These are phyloP conservation scores for Dioctria rufipes DNA, from an alignment of 2,888 invertebrate genomes.

Conservation along the genomic window DNA sequence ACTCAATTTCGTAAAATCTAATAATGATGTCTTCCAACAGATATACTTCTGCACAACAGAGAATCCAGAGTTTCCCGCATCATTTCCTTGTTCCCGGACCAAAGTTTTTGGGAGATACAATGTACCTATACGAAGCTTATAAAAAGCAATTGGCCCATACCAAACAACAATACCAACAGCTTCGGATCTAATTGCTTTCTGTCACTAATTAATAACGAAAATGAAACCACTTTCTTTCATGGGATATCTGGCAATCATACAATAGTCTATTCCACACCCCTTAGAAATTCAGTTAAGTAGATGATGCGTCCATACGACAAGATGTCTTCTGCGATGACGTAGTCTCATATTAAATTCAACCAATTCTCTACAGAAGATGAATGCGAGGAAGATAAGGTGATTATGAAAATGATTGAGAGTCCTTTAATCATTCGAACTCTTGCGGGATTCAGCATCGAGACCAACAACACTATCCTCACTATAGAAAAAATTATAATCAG, in stretches of 20 bases:
- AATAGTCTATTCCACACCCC: not conserved
- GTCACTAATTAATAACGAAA: conserved; percentile 45
- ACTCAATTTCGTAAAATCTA: conserved; percentile 31
- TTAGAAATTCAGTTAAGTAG: not conserved
- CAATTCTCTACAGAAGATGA: conserved; percentile 15
- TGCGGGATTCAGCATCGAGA: not conserved
- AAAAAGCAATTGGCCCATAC: not conserved
- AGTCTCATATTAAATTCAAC: conserved; percentile 16
- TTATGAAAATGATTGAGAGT: conserved; percentile 24
- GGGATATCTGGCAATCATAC: conserved; percentile 22
- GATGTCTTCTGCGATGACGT: not conserved
- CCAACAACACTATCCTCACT: not conserved
- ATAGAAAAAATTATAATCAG: conserved; percentile 19
- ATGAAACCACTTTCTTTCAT: conserved; percentile 22
- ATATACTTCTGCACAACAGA: not conserved
- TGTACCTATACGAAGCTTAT: not conserved
- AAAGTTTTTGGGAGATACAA: not conserved
- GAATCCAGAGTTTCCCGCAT: not conserved
- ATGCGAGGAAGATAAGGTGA: conserved; percentile 26
- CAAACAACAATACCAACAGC: conserved; percentile 19
- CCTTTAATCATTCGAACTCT: conserved; percentile 33
- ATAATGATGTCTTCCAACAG: conserved; percentile 32
- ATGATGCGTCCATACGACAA: not conserved
- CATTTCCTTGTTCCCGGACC: not conserved
- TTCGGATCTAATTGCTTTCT: conserved; percentile 22